Base-by-base conservation (phyloP, 2,888 invertebrate species). In the Cotesia congregata region DNA sequence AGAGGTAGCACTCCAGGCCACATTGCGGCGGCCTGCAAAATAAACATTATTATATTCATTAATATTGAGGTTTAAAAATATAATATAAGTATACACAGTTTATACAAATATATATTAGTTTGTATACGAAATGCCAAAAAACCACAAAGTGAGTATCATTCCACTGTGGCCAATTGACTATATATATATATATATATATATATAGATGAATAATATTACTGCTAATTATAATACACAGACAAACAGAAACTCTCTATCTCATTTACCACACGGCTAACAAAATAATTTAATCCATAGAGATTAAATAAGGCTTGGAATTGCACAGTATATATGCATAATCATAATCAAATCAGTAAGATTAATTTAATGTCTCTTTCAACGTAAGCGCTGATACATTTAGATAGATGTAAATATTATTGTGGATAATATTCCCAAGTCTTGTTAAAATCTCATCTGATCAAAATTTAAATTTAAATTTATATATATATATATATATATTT, bases 1-100 rank as follows among this genome's bases (percentile, higher is more conserved):
- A 88, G 83, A 83, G 86, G 85, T 86, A 88, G 85, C 85, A 86
- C 88, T 87, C 89, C 89, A 89, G 88, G 88, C 89, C 88, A 87
- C 89, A 89, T 89, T 84, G 88, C 88, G 88, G 86, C 85, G 86
- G 88, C 89, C 89, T 89, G 86, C 12, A 83, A 88, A 89, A 77
- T 81, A 84, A 83, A 84, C 78, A 80, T 81, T 82, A 82, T 83
- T 81, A 82, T 79, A 75, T 83, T 82, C 72, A 38, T 64, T 79
- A 76, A 79, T 65, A 75, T 74, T 69, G 73, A 75, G 50, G 50
- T 50, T 50, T 50, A 50, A 75, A 76, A 72, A 77, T 77, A 76
- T 69, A 61, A 20, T 20, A 20, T 20, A 20, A 2, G 2, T 20
- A 30, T 30, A 30, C 64, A 17, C 67, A 7, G 41, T 40, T 62